phyloP scores from a whole-genome alignment of 2,888 invertebrate species.

The Epinotia bilunana region DNA sequence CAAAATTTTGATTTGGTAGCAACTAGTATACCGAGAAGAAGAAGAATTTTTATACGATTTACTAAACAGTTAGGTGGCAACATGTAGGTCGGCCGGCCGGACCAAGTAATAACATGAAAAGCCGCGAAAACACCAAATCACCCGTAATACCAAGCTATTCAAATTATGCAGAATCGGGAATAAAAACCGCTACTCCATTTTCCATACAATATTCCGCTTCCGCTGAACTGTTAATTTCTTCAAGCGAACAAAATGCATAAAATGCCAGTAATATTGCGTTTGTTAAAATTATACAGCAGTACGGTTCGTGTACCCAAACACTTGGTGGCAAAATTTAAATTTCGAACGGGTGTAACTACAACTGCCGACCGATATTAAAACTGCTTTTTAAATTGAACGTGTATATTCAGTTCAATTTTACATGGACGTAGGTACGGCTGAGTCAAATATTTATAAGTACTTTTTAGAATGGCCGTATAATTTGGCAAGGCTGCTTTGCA shows the following conservation, averaged over 20 bases:
- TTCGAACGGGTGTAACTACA: neutral
- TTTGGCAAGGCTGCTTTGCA: constrained; percentile 55
- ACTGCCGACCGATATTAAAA: neutral
- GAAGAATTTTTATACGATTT: too few species aligned
- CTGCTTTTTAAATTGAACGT: neutral
- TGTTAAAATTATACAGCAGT: constrained; percentile 37
- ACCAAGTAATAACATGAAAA: neutral
- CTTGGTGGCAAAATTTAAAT: constrained; percentile 1
- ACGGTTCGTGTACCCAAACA: constrained; percentile 27
- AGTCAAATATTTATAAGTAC: constrained; percentile 12
- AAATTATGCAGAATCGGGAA: constrained; percentile 17
- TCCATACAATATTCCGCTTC: constrained; percentile 20
- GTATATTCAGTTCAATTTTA: neutral
- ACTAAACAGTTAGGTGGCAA: neutral
- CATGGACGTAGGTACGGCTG: constrained; percentile 5
- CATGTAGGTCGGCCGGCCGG: neutral
- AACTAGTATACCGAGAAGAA: too few species aligned
- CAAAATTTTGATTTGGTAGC: too few species aligned
- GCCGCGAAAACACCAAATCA: constrained; percentile 1
- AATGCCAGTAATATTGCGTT: constrained; percentile 45
- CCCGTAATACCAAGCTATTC: constrained; percentile 3
- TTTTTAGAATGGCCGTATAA: constrained; percentile 9
- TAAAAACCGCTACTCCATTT: constrained; percentile 3
- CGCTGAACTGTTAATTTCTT: constrained; percentile 25
- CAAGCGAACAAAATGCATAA: constrained; percentile 34